Evolutionary conservation across 2,888 invertebrate genomes (phyloP), one percentile per base, ranked within the genome.

Genomic region (Arctia plantaginis): DNA sequence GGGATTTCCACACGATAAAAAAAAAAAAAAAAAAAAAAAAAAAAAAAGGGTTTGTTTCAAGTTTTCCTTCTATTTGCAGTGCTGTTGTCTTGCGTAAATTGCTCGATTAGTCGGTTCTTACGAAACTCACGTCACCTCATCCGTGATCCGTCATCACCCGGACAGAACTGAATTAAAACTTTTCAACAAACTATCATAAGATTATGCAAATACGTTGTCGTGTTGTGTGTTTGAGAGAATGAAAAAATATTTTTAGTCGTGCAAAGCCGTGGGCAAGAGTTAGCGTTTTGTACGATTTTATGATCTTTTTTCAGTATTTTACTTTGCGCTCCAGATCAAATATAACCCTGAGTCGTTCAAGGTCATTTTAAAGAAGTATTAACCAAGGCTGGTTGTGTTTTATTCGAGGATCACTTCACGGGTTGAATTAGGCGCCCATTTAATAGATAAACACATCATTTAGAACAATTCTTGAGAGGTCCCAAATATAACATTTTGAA

Each of bases 281-380:
- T 27, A 59, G 13, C 27, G 3, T 27, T 27, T 4, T 27, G 15
- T 15, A 27, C 12, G 0, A 6, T 59, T 59, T 13, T 27, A 13
- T 6, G 18, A 62, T 62, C 27, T 59, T 30, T 15, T 62, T 18
- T 6, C 15, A 62, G 30, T 13, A 30, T 27, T 62, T 30, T 8
- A 62, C 18, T 62, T 62, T 62, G 1, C 30, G 10, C 7, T 18
- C 8, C 62, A 30, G 8, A 62, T 30, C 30, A 30, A 62, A n/a
- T 30, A 62, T 30, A 62, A 62, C 62, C 62, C 62, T 59, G 62
- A 62, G 18, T 15, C 62, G 30, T 62, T 62, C 30, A 62, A 62
- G 62, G 62, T 30, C 18, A 30, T 30, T 30, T 30, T 62, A 30
- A 30, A 62, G 30, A 59, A 15, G 62, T 62, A 30, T 62, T 62